Evolutionary conservation across 2,113 vertebrate genomes (phyloP).

Genomic region (Megaptera novaeangliae): DNA sequence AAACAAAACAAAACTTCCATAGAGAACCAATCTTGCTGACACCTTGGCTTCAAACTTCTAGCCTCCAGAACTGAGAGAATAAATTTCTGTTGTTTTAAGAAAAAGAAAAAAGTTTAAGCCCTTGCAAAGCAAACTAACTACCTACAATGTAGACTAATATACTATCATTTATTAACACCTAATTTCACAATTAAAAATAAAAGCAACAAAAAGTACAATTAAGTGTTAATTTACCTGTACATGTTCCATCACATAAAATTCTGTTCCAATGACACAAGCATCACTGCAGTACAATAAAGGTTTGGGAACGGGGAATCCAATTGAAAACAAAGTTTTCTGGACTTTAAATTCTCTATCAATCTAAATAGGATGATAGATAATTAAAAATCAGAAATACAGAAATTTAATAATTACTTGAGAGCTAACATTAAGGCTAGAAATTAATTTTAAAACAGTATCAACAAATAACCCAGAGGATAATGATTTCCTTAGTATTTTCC

Average conservation of each 20-base stretch:
- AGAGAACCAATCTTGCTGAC: not conserved
- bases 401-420: not conserved
- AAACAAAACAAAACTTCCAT: not conserved
- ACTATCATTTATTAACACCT: not conserved
- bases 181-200: constrained; percentile 13
- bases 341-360: constrained; percentile 91
- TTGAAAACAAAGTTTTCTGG: constrained; percentile 88
- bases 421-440: not conserved
- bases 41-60: not conserved
- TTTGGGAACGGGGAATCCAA: constrained; percentile 91
- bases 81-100: not conserved
- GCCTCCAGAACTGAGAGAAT: not conserved
- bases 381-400: constrained; percentile 25
- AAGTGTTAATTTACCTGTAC: constrained; percentile 82
- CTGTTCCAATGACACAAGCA: constrained; percentile 88
- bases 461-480: not conserved
- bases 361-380: constrained; percentile 75
- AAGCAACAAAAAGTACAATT: not conserved
- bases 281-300: constrained; percentile 89
- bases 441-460: not conserved
- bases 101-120: not conserved
- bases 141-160: not conserved
- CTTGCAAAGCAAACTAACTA: not conserved
- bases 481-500: not conserved
- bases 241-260: constrained; percentile 95